Evolutionary conservation across 2,888 invertebrate genomes (phyloP).

Genomic region (Thera obeliscata): DNA sequence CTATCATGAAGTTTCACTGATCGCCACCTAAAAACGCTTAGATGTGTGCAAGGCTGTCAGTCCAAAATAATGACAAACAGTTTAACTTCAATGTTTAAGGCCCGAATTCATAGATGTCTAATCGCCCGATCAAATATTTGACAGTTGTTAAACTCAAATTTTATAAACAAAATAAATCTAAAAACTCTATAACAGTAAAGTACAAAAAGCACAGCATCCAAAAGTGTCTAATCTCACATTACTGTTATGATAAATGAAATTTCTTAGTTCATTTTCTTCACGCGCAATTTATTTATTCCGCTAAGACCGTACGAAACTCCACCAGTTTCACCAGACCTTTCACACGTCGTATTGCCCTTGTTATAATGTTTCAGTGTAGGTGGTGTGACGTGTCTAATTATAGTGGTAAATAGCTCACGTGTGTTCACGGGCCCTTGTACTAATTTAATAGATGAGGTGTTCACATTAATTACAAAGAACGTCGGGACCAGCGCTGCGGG

Average conservation of each 20-base stretch:
- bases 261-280: slow-evolving; percentile 78
- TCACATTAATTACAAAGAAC: slow-evolving; percentile 83
- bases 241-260: slow-evolving; percentile 78
- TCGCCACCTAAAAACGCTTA: no score
- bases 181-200: neutral
- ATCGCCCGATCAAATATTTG: no score
- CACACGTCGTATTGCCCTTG: slow-evolving; percentile 25
- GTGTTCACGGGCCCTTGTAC: slow-evolving; percentile 75
- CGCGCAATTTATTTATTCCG: slow-evolving; percentile 80
- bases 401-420: slow-evolving; percentile 65
- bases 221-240: slow-evolving; percentile 51
- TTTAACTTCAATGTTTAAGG: no score
- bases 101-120: no score
- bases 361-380: slow-evolving; percentile 30
- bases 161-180: neutral
- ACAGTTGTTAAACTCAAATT: neutral
- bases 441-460: slow-evolving; percentile 85
- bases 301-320: slow-evolving; percentile 65
- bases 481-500: slow-evolving; percentile 76
- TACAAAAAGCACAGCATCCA: neutral
- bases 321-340: slow-evolving; percentile 57
- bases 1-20: no score
- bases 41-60: no score
- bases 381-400: slow-evolving; percentile 54
- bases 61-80: no score